Evolutionary conservation across 2,113 vertebrate species (phyloP).

Genomic region (Microcebus jonahi): DNA sequence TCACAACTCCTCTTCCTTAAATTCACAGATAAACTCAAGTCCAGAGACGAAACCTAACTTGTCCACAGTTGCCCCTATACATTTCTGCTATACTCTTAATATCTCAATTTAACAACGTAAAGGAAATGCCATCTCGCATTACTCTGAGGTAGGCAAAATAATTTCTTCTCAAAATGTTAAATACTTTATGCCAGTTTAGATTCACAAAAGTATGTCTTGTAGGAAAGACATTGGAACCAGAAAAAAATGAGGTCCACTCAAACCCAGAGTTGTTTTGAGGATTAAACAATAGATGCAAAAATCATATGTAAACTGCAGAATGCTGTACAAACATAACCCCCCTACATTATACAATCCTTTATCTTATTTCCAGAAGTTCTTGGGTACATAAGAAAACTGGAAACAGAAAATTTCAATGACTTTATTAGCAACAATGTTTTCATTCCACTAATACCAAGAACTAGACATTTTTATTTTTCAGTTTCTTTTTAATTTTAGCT

Average conservation of each 20-base stretch:
- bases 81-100: constrained; percentile 41
- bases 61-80: neutral
- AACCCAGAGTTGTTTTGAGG: neutral
- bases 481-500: constrained; percentile 43
- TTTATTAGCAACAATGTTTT: constrained; percentile 36
- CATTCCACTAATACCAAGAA: neutral
- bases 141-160: constrained; percentile 39
- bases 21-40: constrained; percentile 38
- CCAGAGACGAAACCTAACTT: neutral
- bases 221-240: constrained; percentile 2
- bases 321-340: neutral
- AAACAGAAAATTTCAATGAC: constrained; percentile 41
- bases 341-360: neutral
- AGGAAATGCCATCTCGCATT: constrained; percentile 46
- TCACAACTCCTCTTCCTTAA: neutral
- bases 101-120: neutral
- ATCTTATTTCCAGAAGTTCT: constrained; percentile 42
- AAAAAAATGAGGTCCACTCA: constrained; percentile 26
- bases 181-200: neutral
- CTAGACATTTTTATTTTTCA: neutral
- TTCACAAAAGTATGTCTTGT: constrained; percentile 7
- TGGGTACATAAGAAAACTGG: neutral
- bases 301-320: neutral
- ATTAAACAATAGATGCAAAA: constrained; percentile 20
- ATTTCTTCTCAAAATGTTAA: constrained; percentile 39